These are phyloP conservation scores for Torymus auratus DNA, from an alignment of 2,888 invertebrate genomes.

Conservation along the genomic window DNA sequence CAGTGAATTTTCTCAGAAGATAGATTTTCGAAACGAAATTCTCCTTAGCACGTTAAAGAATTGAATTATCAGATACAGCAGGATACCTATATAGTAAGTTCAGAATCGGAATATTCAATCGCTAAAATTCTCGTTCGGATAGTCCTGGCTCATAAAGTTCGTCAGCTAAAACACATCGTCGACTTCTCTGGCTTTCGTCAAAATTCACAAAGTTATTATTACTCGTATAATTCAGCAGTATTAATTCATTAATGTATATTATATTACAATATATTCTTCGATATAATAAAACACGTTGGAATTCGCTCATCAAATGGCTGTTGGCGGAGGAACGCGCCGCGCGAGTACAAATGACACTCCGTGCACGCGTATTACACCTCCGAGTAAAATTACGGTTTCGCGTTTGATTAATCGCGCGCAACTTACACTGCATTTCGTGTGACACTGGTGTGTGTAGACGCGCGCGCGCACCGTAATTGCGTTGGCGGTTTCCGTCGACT, in stretches of 20 bases:
- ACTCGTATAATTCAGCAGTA: neutral
- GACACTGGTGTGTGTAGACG: neutral
- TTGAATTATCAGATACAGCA: too few species aligned
- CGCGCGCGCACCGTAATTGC: neutral
- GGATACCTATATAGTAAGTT: neutral
- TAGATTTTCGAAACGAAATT: too few species aligned
- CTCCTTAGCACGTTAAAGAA: too few species aligned
- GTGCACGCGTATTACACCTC: neutral
- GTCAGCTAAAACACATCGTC: slow-evolving; percentile 11
- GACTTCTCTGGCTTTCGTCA: slow-evolving; percentile 4
- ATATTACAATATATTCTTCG: neutral
- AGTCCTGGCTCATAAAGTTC: slow-evolving; percentile 8
- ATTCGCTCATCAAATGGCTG: slow-evolving; percentile 4
- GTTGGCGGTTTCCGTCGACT: neutral
- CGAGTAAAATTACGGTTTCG: slow-evolving; percentile 19
- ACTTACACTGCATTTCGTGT: neutral
- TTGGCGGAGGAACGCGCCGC: neutral
- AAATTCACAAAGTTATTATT: slow-evolving; percentile 1
- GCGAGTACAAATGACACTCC: neutral
- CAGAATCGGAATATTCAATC: neutral
- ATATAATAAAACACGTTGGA: slow-evolving; percentile 23
- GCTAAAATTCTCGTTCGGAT: neutral
- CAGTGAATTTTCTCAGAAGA: too few species aligned
- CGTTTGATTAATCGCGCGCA: slow-evolving; percentile 12
- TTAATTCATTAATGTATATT: neutral